These are phyloP conservation scores for Trochalopteron elliotii DNA, from an alignment of 2,113 vertebrate genomes.

Conservation along the genomic window DNA sequence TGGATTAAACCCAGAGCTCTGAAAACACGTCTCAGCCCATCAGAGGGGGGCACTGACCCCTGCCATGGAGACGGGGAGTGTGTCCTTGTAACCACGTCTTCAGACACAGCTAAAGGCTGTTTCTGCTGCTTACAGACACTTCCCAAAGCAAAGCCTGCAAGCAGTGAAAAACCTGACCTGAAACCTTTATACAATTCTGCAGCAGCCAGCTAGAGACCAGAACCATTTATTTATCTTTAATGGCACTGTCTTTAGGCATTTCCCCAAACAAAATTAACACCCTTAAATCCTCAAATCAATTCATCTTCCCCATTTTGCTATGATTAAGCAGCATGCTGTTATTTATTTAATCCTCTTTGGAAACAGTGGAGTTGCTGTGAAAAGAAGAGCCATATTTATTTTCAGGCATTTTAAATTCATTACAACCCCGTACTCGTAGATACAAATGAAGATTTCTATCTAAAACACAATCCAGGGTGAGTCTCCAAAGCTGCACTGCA, in stretches of 20 bases:
- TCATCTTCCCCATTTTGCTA: not conserved
- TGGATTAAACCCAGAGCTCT: not conserved
- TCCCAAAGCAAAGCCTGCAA: not conserved
- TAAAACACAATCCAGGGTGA: not conserved
- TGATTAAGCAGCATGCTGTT: not conserved
- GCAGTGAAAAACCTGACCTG: not conserved
- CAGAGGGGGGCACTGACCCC: not conserved
- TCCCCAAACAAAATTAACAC: conserved; percentile 25
- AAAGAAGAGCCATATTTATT: not conserved
- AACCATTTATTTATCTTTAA: not conserved
- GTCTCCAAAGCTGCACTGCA: not conserved
- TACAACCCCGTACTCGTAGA: not conserved
- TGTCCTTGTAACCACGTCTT: not conserved
- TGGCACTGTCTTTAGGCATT: not conserved
- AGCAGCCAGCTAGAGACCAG: not conserved
- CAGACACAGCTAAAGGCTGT: not conserved
- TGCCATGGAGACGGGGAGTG: rapidly evolving
- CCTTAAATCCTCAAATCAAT: conserved; percentile 18
- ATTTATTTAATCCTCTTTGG: conserved; percentile 28
- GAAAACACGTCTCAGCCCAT: not conserved
- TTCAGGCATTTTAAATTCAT: not conserved
- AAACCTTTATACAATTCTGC: not conserved
- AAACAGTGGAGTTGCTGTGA: not conserved
- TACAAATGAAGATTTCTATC: not conserved
- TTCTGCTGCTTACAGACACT: not conserved